phyloP scores from a whole-genome alignment of 2,888 invertebrate genomes.

The Limnephilus rhombicus region DNA sequence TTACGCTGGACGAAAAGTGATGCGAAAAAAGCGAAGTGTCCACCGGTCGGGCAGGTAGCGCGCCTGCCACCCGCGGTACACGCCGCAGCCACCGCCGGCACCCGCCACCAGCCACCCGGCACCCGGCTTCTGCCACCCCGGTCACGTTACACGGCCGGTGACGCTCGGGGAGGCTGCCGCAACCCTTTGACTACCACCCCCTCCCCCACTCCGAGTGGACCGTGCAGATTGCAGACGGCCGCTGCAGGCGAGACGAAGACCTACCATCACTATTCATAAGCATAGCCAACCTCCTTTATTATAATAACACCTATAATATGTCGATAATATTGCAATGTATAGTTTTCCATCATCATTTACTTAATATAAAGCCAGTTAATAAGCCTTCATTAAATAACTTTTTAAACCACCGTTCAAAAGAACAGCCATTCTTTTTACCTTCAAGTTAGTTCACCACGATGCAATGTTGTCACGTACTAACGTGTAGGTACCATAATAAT shows the following conservation, averaged over 20 bases:
- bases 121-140: neutral
- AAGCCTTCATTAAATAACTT: neutral
- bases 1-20: conserved; percentile 61
- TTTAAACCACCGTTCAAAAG: neutral
- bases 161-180: neutral
- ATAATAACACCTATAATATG: too few species aligned
- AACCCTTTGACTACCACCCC: neutral
- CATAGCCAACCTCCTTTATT: too few species aligned
- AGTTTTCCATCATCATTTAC: too few species aligned
- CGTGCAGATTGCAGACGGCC: neutral
- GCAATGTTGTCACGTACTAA: too few species aligned
- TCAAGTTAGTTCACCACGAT: too few species aligned
- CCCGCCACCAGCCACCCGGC: neutral
- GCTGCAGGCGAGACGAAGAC: neutral
- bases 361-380: too few species aligned
- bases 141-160: conserved; percentile 45
- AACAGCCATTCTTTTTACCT: too few species aligned
- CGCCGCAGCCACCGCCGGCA: conserved; percentile 22
- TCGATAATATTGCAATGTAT: too few species aligned
- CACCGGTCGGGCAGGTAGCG: conserved; percentile 12
- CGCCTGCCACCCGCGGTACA: conserved; percentile 43
- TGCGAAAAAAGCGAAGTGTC: conserved; percentile 60
- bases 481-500: too few species aligned
- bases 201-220: neutral
- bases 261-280: neutral